These are phyloP conservation scores for Bactericera cockerelli DNA, from an alignment of 1,140 invertebrate species.

Conservation along the genomic window DNA sequence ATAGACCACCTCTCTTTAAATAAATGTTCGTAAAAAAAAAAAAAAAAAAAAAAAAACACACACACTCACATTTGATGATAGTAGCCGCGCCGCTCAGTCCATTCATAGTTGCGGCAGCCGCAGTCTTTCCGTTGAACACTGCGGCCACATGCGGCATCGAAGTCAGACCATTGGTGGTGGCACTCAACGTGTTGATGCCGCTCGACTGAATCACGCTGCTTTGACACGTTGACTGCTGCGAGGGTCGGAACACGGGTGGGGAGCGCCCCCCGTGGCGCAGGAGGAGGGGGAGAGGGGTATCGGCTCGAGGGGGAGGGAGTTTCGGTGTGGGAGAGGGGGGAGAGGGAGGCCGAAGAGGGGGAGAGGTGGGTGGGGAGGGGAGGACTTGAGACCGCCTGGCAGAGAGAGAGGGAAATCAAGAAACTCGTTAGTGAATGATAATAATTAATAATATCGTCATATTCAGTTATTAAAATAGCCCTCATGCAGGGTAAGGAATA, in stretches of 20 bases:
- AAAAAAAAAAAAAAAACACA: too few species aligned
- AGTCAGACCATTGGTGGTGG: not conserved
- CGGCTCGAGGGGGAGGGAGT: not conserved
- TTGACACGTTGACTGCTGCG: not conserved
- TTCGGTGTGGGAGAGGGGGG: not conserved
- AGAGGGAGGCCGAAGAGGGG: not conserved
- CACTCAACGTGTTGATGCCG: not conserved
- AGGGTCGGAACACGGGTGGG: not conserved
- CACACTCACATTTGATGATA: too few species aligned
- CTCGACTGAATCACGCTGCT: not conserved
- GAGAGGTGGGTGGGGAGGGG: constrained; percentile 7
- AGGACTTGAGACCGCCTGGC: not conserved
- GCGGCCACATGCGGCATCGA: not conserved
- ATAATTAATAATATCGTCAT: too few species aligned
- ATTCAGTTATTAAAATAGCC: too few species aligned
- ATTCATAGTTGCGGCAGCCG: too few species aligned
- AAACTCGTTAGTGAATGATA: too few species aligned
- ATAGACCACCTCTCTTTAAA: too few species aligned
- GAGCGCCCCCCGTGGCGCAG: not conserved
- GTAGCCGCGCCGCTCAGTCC: too few species aligned
- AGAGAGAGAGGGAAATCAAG: not conserved
- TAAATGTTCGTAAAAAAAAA: too few species aligned
- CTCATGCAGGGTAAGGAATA: too few species aligned
- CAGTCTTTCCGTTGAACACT: not conserved
- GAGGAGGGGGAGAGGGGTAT: not conserved